Percentiles rank a stretch among this genome's conserved stretches.
Evolutionary conservation across 1,140 invertebrate genomes (phyloP).

Genomic region (Listronotus bonariensis): DNA sequence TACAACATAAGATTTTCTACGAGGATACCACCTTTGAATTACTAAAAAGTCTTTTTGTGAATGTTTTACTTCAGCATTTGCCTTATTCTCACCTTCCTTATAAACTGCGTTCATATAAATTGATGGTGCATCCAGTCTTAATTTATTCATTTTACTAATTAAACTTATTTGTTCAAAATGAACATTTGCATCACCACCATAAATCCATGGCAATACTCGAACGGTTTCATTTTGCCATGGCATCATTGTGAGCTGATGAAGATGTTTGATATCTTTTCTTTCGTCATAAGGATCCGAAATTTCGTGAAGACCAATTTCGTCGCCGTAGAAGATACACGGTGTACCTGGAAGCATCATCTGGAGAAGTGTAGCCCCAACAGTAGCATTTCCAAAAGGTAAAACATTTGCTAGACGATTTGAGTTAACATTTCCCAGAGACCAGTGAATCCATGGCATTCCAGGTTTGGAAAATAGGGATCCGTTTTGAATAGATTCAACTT

Average conservation of each 20-base stretch:
- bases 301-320: constrained; percentile 69
- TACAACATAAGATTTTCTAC: constrained; percentile 73
- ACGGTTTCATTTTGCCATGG: constrained; percentile 57
- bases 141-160: constrained; percentile 61
- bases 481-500: constrained; percentile 62
- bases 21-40: constrained; percentile 75
- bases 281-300: constrained; percentile 60
- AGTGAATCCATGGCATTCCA: constrained; percentile 74
- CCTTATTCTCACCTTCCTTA: constrained; percentile 64
- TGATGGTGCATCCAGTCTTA: constrained; percentile 65
- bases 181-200: constrained; percentile 53
- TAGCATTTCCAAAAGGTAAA: constrained; percentile 62
- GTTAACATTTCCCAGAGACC: constrained; percentile 70
- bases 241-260: constrained; percentile 72
- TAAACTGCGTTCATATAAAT: constrained; percentile 71
- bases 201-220: constrained; percentile 64
- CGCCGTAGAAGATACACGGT: constrained; percentile 79
- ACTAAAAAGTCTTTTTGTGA: constrained; percentile 68
- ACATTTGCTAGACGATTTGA: constrained; percentile 63
- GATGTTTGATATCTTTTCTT: constrained; percentile 64
- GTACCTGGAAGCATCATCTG: constrained; percentile 79
- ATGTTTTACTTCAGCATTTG: constrained; percentile 69
- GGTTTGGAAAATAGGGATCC: constrained; percentile 64
- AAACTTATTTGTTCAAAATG: constrained; percentile 59
- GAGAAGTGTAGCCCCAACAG: constrained; percentile 67